A percentile compares a stretch with the other conserved stretches of the same genome.
Evolutionary conservation across 2,797 vertebrate genomes (phyloP).

Genomic region (Notoglanidium macrostoma): DNA sequence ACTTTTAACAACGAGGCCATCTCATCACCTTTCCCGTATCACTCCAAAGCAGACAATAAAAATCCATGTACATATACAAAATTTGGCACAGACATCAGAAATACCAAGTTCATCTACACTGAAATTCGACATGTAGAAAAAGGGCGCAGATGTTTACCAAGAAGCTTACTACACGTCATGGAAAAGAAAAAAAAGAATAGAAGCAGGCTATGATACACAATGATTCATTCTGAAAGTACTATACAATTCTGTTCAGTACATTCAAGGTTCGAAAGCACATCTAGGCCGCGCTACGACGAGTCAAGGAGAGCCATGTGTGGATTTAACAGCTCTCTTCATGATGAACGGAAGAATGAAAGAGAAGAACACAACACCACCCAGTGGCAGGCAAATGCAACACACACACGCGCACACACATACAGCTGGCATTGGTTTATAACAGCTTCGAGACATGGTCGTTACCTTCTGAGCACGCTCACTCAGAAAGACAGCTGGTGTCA

Average conservation of each 20-base stretch:
- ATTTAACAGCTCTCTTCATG: slow-evolving; percentile 4
- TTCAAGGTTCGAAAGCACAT: slow-evolving; percentile 67
- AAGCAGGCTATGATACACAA: slow-evolving; percentile 72
- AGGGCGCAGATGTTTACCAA: slow-evolving; percentile 68
- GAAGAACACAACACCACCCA: slow-evolving; percentile 55
- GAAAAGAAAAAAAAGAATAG: slow-evolving; percentile 49
- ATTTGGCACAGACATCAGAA: slow-evolving; percentile 60
- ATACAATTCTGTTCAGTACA: slow-evolving; percentile 65
- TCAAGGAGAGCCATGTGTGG: slow-evolving; percentile 4
- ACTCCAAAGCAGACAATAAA: slow-evolving; percentile 28
- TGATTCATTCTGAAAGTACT: slow-evolving; percentile 68
- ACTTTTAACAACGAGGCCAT: not conserved
- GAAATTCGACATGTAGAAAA: slow-evolving; percentile 69
- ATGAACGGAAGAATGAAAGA: slow-evolving; percentile 30
- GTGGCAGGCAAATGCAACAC: slow-evolving; percentile 63
- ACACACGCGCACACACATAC: slow-evolving; percentile 60
- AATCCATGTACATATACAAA: slow-evolving; percentile 36
- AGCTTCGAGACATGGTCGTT: slow-evolving; percentile 81
- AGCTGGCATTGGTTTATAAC: slow-evolving; percentile 65
- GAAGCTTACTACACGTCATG: slow-evolving; percentile 68
- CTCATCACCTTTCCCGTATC: not conserved
- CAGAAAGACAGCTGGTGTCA: slow-evolving; percentile 77
- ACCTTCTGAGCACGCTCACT: slow-evolving; percentile 70
- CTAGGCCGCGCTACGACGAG: slow-evolving; percentile 31
- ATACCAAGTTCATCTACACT: slow-evolving; percentile 65